Evolutionary conservation across 2,888 invertebrate species (phyloP), one percentile per base, ranked within the genome.

Genomic region (Danaus chrysippus): DNA sequence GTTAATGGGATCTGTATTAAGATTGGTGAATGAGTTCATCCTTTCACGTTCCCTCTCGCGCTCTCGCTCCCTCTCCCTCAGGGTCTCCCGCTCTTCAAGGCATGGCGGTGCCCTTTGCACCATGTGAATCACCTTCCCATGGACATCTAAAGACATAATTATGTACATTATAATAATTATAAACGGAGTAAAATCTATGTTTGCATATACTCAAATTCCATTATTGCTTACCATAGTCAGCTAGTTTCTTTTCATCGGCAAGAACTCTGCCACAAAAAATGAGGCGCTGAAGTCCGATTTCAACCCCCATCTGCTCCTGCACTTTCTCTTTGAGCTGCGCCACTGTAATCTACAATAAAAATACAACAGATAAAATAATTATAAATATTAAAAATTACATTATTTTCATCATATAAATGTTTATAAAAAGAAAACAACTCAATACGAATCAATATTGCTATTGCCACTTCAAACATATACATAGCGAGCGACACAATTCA

Each of bases 221-320:
- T 13, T 44, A 42, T n/a, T 65, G 78, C 83, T 82, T 91, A 96
- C 97, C 96, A 87, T 96, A 97, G 79, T 98, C 97, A 67, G 93
- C 93, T 34, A 99, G 92, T 77, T 93, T 95, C 72, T 95, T 95
- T 12, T 96, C 96, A 91, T 99, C 97, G 76, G 96, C 95, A 58
- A 99, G 89, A 34, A 98, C 97, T 83, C 97, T 92, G n/a, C 99
- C 99, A 81, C 97, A 97, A 82, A 97, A 98, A 73, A 99, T 99
- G 46, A 99, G 93, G 63, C 98, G 93, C 81, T 98, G 98, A 56
- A 95, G 93, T 66, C 95, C 95, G 9, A 95, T 94, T 23, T 96
- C 92, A 71, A 98, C 95, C 63, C 93, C 94, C 70, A 98, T 95
- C 68, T 94, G 93, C 58, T 94, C 94, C 5, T 94, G 93, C 68